Evolutionary conservation across 2,888 invertebrate species (phyloP), one percentile per base, ranked within the genome.

Genomic region (Rotaria sp.): DNA sequence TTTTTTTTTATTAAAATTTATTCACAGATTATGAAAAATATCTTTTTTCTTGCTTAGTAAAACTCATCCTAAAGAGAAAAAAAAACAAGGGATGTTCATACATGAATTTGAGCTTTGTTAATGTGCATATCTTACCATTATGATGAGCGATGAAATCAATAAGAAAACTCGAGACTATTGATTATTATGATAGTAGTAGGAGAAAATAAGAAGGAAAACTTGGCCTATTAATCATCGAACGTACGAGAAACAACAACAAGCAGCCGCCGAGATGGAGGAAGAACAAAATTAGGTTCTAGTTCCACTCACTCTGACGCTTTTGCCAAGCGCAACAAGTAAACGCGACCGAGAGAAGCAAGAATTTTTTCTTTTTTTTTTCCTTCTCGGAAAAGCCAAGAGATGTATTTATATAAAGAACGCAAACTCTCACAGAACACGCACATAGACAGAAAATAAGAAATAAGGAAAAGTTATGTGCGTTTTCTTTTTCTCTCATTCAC

Each of bases 271-370:
- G 35, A 35, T 67, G 21, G 35, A 67, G 67, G 67, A 67, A 67
- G 67, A 67, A 38, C 67, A 67, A 67, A 67, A 67, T 67, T 67
- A 67, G 67, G 67, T 67, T 67, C 67, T 67, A 35, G 67, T 67
- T 67, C 67, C 21, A 67, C 67, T 67, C 67, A 67, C 67, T 35
- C 67, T 67, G 35, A 35, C 30, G 67, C 67, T 67, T 67, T 67
- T 67, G 67, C 15, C 67, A 67, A 67, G 35, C 35, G 21, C 67
- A 38, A 35, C 21, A 30, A 35, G 67, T 35, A 67, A 67, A 67
- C 35, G 67, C 18, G 35, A 21, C 67, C 35, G 35, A 67, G 35
- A 67, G 67, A 67, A 67, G 38, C 35, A 67, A 35, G 67, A 67
- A 67, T 67, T 67, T 38, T 38, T 30, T 67, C 67, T 11, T 59